phyloP scores from a whole-genome alignment of 1,140 invertebrate species.

The Caenorhabditis inopinata region DNA sequence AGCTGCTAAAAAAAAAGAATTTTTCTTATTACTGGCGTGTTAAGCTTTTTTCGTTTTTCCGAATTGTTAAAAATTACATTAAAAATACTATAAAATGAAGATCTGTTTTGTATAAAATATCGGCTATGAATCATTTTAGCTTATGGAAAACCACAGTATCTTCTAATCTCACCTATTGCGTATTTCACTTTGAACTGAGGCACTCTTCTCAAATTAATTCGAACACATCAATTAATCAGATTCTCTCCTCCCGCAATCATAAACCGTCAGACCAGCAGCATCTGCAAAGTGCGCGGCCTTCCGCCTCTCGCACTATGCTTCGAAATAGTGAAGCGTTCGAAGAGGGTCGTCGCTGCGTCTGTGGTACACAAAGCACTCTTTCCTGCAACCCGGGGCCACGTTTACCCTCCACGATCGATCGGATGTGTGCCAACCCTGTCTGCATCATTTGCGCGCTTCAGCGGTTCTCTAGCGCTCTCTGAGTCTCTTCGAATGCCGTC shows the following conservation, averaged over 20 bases:
- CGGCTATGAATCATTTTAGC: too few relatives aligned
- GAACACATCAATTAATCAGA: conserved; percentile 8
- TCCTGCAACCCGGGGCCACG: background rate
- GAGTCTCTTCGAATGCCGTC: background rate
- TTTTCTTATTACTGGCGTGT: too few relatives aligned
- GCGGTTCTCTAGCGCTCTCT: conserved; percentile 18
- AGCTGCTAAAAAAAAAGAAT: too few relatives aligned
- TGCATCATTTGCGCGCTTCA: conserved; percentile 27
- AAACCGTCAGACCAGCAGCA: conserved; percentile 25
- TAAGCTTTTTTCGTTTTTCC: too few relatives aligned
- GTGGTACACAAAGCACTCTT: conserved; percentile 24
- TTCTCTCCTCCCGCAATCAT: background rate
- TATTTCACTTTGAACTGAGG: background rate
- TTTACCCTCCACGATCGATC: conserved; percentile 1
- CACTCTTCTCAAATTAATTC: background rate
- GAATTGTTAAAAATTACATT: too few relatives aligned
- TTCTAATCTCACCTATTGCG: too few relatives aligned
- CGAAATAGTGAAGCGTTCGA: conserved; percentile 25
- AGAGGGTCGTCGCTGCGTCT: conserved; percentile 1
- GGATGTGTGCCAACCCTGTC: conserved; percentile 22
- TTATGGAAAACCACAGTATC: too few relatives aligned
- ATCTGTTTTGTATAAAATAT: too few relatives aligned
- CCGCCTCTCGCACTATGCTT: background rate
- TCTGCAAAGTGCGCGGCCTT: conserved; percentile 28
- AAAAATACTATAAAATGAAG: too few relatives aligned